These are phyloP conservation scores for Rhamphomyia laevipes DNA, from an alignment of 2,888 invertebrate species.

Conservation along the genomic window DNA sequence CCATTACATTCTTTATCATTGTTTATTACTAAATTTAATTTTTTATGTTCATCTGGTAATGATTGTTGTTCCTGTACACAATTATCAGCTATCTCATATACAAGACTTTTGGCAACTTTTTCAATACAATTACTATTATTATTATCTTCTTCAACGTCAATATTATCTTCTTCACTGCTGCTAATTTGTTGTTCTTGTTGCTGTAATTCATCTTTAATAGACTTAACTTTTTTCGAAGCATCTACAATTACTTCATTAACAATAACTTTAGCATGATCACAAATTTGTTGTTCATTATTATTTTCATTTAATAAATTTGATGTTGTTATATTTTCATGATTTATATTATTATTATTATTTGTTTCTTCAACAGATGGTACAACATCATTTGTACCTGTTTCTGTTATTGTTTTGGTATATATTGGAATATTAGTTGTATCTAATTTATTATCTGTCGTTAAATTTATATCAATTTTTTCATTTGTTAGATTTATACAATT, in stretches of 20 bases:
- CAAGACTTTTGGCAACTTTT: conserved; percentile 14
- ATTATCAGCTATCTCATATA: conserved; percentile 17
- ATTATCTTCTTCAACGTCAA: too few relatives aligned
- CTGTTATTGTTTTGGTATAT: too few relatives aligned
- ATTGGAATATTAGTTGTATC: conserved; percentile 19
- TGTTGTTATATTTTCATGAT: too few relatives aligned
- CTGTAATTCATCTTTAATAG: conserved; percentile 37
- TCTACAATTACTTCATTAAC: conserved; percentile 41
- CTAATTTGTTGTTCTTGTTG: conserved; percentile 9
- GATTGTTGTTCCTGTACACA: conserved; percentile 5
- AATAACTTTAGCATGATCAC: conserved; percentile 29
- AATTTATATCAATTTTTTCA: conserved; percentile 5
- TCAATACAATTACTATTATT: conserved; percentile 10
- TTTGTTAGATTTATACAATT: conserved; percentile 17
- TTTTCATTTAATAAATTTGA: too few relatives aligned
- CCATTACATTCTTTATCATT: not conserved
- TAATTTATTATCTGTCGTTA: conserved; percentile 2
- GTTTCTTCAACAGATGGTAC: not conserved
- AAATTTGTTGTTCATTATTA: conserved; percentile 9
- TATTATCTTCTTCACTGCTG: not conserved
- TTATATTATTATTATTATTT: not conserved
- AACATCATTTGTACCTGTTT: too few relatives aligned
- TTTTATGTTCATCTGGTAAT: conserved; percentile 12
- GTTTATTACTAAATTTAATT: conserved; percentile 9
- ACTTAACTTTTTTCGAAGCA: conserved; percentile 39